Base-by-base conservation (phyloP, 2,888 invertebrate species). In the Julus scandinavius region DNA sequence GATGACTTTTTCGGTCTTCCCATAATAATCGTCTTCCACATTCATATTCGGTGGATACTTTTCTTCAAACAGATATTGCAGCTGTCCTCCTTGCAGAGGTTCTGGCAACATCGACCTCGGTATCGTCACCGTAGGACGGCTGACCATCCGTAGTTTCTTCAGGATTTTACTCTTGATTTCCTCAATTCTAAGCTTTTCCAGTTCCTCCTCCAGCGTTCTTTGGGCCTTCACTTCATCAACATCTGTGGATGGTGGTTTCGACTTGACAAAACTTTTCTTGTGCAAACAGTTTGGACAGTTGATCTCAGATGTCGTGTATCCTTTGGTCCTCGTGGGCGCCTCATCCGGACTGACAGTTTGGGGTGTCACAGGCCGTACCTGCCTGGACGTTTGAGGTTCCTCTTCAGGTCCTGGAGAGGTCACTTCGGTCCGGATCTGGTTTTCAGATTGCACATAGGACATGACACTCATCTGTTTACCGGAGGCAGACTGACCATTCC, bases 1-100 rank as follows among this genome's bases (percentile, higher is more conserved):
- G 86, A 96, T 96, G 90, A 96, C 96, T 93, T 96, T 96, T 90
- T 96, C 96, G 15, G 96, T 96, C 91, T 96, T 94, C 45, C 96
- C 96, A 91, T 96, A 97, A 90, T 96, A 97, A 91, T 96, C 96
- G 85, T 85, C 85, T 90, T 96, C 96, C 0, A 94, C 93, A 89
- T 94, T 94, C 11, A 93, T 93, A 40, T 94, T 94, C 13, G 86
- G 85, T 2, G 7, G 3, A 89, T 94, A 94, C 20, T 93, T 93
- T 0, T 94, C 93, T 29, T 93, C 93, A 88, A 94, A 94, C 58
- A 94, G 91, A 83, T 93, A 49, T 17, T 94, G 92, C 89, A 95
- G 95, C 91, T 95, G 94, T 9, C 96, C 96, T 90, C 95, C 95
- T 85, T 95, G 95, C 89, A 96, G 94, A 7, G 96, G 96, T 92